phyloP scores from a whole-genome alignment of 2,888 invertebrate genomes.

The Nephrotoma flavescens region DNA sequence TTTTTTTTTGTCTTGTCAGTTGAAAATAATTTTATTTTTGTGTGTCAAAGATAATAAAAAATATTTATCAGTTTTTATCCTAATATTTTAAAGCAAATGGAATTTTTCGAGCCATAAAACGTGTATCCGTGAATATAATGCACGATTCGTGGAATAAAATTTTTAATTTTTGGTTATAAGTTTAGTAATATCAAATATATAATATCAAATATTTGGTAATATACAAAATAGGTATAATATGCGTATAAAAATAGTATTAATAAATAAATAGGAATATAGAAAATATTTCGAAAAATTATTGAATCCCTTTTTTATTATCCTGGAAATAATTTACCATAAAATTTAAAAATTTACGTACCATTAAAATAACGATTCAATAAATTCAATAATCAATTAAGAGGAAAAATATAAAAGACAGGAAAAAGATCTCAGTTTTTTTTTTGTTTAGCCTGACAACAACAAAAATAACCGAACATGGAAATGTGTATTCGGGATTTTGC shows the following conservation, averaged over 20 bases:
- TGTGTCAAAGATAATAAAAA: not conserved
- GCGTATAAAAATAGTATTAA: not conserved
- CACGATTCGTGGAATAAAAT: not conserved
- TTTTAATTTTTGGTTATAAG: not conserved
- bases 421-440: not conserved
- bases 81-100: too few species aligned
- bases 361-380: constrained; percentile 2
- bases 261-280: not conserved
- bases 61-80: not conserved
- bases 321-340: not conserved
- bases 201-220: too few species aligned
- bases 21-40: not conserved
- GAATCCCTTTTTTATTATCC: not conserved
- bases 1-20: not conserved
- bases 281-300: not conserved
- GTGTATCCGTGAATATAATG: not conserved
- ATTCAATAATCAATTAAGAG: constrained; percentile 4
- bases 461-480: not conserved
- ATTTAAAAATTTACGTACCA: not conserved
- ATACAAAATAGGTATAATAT: not conserved
- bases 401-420: constrained; percentile 3
- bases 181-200: too few species aligned
- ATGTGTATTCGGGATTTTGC: not conserved
- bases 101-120: not conserved
- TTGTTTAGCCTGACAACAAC: not conserved